A percentile compares a stretch with the other conserved stretches of the same genome.
phyloP scores from a whole-genome alignment of 2,797 vertebrate genomes.

The Syngnathus acus region DNA sequence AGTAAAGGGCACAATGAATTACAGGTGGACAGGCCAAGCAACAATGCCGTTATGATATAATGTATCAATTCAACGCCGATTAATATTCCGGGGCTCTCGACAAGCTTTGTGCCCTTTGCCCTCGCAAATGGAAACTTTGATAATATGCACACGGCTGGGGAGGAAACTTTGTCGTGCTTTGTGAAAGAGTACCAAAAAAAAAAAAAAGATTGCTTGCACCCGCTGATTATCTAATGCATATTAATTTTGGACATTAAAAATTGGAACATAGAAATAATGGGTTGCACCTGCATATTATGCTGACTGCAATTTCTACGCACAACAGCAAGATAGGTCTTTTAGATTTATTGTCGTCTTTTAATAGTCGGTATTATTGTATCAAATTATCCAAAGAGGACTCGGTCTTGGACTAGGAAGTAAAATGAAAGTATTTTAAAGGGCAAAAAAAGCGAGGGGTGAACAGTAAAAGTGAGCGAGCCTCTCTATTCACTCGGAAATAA shows the following conservation, averaged over 20 bases:
- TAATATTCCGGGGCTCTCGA: constrained; percentile 40
- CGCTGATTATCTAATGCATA: constrained; percentile 42
- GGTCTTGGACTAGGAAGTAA: neutral
- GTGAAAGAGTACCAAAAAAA: neutral
- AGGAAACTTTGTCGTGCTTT: constrained; percentile 31
- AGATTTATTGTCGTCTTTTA: neutral
- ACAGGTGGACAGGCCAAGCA: constrained; percentile 46
- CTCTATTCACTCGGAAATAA: constrained; percentile 34
- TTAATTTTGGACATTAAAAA: constrained; percentile 39
- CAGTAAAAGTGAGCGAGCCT: constrained; percentile 3
- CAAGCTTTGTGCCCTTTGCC: constrained; percentile 46
- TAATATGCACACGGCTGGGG: constrained; percentile 24
- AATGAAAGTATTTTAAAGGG: neutral
- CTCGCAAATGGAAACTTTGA: constrained; percentile 44
- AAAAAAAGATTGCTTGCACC: constrained; percentile 6
- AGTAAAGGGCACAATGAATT: constrained; percentile 54
- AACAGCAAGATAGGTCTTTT: neutral
- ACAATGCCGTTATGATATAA: constrained; percentile 46
- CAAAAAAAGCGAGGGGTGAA: neutral
- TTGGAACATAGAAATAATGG: constrained; percentile 23
- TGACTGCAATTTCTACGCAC: neutral
- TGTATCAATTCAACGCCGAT: constrained; percentile 56
- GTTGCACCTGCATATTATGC: constrained; percentile 10
- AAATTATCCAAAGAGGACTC: neutral
- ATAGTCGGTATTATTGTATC: neutral